Evolutionary conservation across 2,888 invertebrate species (phyloP), one percentile per base, ranked within the genome.

Genomic region (Spisula solida): DNA sequence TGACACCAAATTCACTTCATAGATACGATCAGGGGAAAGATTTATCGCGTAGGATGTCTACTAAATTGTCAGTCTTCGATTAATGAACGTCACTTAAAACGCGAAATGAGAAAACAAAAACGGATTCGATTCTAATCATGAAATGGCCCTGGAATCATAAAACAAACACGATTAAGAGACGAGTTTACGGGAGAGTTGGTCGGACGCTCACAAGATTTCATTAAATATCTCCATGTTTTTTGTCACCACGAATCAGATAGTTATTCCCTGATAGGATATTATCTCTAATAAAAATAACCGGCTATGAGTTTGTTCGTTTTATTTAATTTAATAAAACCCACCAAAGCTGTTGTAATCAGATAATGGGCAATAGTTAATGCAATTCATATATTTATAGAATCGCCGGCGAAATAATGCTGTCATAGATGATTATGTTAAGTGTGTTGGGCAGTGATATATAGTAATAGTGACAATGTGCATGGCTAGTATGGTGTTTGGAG

Each of bases 11-110:
- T 60, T 89, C 82, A 66, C 51, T 82, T 80, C 83, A 55, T 41
- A 83, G 83, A 82, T 80, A 34, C 34, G 83, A 55, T 31, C 75
- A 47, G 29, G 10, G 79, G 5, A 70, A 41, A 79, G 85, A 87
- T 89, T 89, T 89, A 89, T 85, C 75, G 78, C 31, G 51, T 56
- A n/a, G 34, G 75, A 87, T 85, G 88, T 80, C 88, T 88, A 88
- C 88, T 87, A 91, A 85, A 91, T 80, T 87, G 88, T 25, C 87
- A 78, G 87, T 60, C 82, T 91, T 91, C 91, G 91, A 87, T 91
- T 91, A 91, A 91, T 91, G 88, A 91, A 81, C 87, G 91, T 88
- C 91, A 56, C 66, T 79, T 85, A 48, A 79, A 81, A 88, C 88
- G 79, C 78, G 81, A 87, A 87, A 80, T 85, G 47, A 47, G 85